Base-by-base conservation (phyloP, 2,113 vertebrate species). In the Ia io region DNA sequence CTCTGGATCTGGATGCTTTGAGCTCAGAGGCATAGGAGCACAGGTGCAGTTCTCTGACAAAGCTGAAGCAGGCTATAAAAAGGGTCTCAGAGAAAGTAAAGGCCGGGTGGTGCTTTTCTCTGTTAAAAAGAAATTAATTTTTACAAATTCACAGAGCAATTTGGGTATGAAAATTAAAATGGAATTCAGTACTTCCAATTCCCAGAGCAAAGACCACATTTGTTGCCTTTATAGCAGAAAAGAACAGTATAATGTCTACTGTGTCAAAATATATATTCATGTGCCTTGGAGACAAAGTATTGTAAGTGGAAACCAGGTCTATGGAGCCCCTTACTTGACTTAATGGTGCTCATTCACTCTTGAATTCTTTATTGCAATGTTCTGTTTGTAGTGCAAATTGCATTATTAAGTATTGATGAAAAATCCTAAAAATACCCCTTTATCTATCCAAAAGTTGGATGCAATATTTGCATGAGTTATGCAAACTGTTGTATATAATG, bases 401-500 rank as follows among this genome's bases (percentile, higher is more conserved):
- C 84, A 69, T 84, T 90, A 90, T 95, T 97, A 98, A 90, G 96
- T 97, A 98, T 93, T 95, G 88, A 97, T 80, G 97, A 89, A 95
- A 97, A 95, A 91, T 88, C 96, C 95, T 96, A 97, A 98, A 98
- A 97, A 97, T 95, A 96, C 5, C 56, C 51, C n/a, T 56, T 84
- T 82, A 77, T 86, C 87, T 95, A 96, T 97, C 92, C 74, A 96
- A 97, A 96, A 97, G 65, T 74, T 97, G 70, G 44, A 85, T 95
- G 37, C 86, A 85, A 77, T 96, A 98, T 97, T 94, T 96, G 76
- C 89, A 97, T 63, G 69, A 94, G 94, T 97, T 97, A 97, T 96
- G 96, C 96, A 98, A 98, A 98, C 94, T 93, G 71, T 93, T 97
- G 89, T 77, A 91, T 90, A 95, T 96, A 97, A 96, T 83, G 94